Conservation (phyloP, 2,888 invertebrate species). For the Caenorhabditis macrosperma region DNA sequence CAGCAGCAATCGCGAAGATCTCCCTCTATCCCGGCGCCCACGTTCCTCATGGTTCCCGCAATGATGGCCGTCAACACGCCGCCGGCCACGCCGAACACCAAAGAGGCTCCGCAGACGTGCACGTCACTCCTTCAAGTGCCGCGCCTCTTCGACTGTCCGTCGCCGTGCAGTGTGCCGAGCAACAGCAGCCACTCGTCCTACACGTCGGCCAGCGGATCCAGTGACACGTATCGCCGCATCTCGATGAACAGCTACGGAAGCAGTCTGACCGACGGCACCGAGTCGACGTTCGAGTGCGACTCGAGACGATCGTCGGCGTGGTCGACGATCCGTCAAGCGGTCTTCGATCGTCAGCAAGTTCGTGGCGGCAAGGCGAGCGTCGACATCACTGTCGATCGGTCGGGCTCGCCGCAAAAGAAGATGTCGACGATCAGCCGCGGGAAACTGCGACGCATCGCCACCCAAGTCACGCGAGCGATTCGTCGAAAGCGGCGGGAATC, state of each 20-base stretch:
- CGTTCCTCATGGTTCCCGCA: slow-evolving; percentile 72
- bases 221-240: slow-evolving; percentile 65
- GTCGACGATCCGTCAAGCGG: slow-evolving; percentile 71
- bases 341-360: slow-evolving; percentile 62
- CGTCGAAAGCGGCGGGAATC: slow-evolving; percentile 72
- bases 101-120: slow-evolving; percentile 40
- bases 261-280: slow-evolving; percentile 70
- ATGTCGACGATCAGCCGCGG: slow-evolving; percentile 70
- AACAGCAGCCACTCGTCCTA: slow-evolving; percentile 71
- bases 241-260: slow-evolving; percentile 74
- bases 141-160: slow-evolving; percentile 69
- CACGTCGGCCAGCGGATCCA: slow-evolving; percentile 69
- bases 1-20: slow-evolving; percentile 29
- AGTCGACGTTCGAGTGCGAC: slow-evolving; percentile 70
- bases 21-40: slow-evolving; percentile 68
- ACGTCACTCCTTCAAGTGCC: slow-evolving; percentile 65
- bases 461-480: slow-evolving; percentile 74
- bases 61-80: slow-evolving; percentile 72
- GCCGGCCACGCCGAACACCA: slow-evolving; percentile 64
- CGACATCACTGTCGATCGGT: slow-evolving; percentile 60
- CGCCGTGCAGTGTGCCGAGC: slow-evolving; percentile 70
- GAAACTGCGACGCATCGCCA: slow-evolving; percentile 70
- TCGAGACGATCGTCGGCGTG: slow-evolving; percentile 71
- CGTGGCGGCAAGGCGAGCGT: slow-evolving; percentile 59
- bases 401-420: slow-evolving; percentile 61